phyloP scores from a whole-genome alignment of 2,888 invertebrate genomes.

The Athalia circularis region DNA sequence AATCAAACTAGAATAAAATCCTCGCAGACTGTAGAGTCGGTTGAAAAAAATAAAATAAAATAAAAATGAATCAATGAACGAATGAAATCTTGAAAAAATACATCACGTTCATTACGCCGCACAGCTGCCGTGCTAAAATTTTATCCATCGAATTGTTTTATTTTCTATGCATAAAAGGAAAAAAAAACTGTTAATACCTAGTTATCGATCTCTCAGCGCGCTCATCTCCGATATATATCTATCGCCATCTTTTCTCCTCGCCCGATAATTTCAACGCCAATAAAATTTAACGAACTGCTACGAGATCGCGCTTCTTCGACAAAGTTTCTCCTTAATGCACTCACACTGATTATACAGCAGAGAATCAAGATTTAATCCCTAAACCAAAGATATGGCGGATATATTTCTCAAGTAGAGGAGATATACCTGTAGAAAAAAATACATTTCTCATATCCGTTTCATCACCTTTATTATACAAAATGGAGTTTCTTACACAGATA shows the following conservation, averaged over 20 bases:
- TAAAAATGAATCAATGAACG: not conserved
- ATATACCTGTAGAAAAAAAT: too few relatives aligned
- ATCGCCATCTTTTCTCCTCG: slow-evolving; percentile 22
- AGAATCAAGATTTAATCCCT: too few relatives aligned
- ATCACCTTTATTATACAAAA: too few relatives aligned
- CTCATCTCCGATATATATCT: not conserved
- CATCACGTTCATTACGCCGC: not conserved
- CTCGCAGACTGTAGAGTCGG: not conserved
- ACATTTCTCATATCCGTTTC: too few relatives aligned
- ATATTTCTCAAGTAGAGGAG: too few relatives aligned
- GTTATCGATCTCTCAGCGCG: slow-evolving; percentile 17
- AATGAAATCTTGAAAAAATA: too few relatives aligned
- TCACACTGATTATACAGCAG: too few relatives aligned
- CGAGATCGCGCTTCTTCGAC: slow-evolving; percentile 16
- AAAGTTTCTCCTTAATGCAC: not conserved
- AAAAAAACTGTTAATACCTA: not conserved
- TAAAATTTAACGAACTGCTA: slow-evolving; percentile 43
- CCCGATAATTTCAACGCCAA: slow-evolving; percentile 28
- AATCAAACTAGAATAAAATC: not conserved
- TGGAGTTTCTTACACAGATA: too few relatives aligned
- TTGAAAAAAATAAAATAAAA: not conserved
- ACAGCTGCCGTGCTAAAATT: not conserved
- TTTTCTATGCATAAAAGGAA: too few relatives aligned
- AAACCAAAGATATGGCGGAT: too few relatives aligned
- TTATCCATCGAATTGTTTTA: too few relatives aligned